A percentile compares a stretch with the other conserved stretches of the same genome.
These are phyloP conservation scores for Patella pellucida DNA, from an alignment of 2,888 invertebrate species.

Conservation along the genomic window DNA sequence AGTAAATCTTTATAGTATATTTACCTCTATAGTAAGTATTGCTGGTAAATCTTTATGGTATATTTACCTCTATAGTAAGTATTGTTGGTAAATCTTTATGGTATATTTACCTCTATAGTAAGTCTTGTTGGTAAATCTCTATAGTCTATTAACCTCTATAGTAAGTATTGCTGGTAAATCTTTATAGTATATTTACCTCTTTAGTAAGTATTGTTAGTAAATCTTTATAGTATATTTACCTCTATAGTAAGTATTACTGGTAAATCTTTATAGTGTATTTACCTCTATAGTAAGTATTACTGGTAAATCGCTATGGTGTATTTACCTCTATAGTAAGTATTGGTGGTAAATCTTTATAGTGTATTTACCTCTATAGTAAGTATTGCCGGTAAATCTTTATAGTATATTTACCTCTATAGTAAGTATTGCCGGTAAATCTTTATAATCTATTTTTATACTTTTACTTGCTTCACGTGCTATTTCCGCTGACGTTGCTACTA, in stretches of 20 bases:
- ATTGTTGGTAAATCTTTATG: background rate
- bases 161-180: too few species aligned
- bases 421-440: conserved; percentile 39
- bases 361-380: too few species aligned
- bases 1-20: background rate
- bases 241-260: too few species aligned
- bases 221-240: too few species aligned
- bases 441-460: conserved; percentile 46
- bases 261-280: too few species aligned
- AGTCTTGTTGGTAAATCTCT: conserved; percentile 40
- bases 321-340: too few species aligned
- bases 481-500: background rate
- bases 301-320: too few species aligned
- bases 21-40: conserved; percentile 47
- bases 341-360: too few species aligned
- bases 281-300: too few species aligned
- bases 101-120: conserved; percentile 42
- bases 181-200: too few species aligned
- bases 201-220: too few species aligned
- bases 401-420: conserved; percentile 43
- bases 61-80: conserved; percentile 25
- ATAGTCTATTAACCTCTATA: conserved; percentile 48
- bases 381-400: too few species aligned
- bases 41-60: conserved; percentile 43
- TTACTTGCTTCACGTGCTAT: conserved; percentile 36